A percentile compares a stretch with the other conserved stretches of the same genome.
These are phyloP conservation scores for Aquatica leii DNA, from an alignment of 2,888 invertebrate species.

Conservation along the genomic window DNA sequence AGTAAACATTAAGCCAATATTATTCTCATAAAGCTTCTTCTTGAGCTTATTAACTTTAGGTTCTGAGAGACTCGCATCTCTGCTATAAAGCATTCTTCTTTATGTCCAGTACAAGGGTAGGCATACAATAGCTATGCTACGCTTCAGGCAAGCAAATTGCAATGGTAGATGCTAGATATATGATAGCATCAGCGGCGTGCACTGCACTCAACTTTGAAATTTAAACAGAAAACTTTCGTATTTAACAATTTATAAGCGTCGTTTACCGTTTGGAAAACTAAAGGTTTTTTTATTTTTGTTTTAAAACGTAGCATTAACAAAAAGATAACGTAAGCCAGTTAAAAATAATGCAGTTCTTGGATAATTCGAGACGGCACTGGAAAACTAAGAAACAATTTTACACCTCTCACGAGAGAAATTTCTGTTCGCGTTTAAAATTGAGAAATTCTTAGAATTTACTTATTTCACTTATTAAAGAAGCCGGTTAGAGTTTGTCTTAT, in stretches of 20 bases:
- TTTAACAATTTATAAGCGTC: not conserved
- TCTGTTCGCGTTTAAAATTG: constrained; percentile 51
- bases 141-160: constrained; percentile 47
- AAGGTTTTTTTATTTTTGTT: too few relatives aligned
- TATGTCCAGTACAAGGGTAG: constrained; percentile 47
- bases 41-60: constrained; percentile 36
- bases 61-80: constrained; percentile 36
- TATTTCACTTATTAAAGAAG: constrained; percentile 44
- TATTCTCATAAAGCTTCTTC: constrained; percentile 37
- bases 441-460: constrained; percentile 47
- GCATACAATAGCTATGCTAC: constrained; percentile 47
- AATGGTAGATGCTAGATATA: constrained; percentile 35
- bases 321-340: not conserved
- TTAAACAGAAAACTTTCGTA: constrained; percentile 1
- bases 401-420: constrained; percentile 50
- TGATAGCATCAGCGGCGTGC: constrained; percentile 33
- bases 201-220: constrained; percentile 3
- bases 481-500: too few relatives aligned
- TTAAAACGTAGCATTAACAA: too few relatives aligned
- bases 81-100: constrained; percentile 51
- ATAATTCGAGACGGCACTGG: constrained; percentile 27
- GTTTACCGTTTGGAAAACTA: too few relatives aligned
- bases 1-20: constrained; percentile 37
- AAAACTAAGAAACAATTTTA: constrained; percentile 41
- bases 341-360: not conserved